phyloP scores from a whole-genome alignment of 1,140 invertebrate species.

The Sinonovacula constricta region DNA sequence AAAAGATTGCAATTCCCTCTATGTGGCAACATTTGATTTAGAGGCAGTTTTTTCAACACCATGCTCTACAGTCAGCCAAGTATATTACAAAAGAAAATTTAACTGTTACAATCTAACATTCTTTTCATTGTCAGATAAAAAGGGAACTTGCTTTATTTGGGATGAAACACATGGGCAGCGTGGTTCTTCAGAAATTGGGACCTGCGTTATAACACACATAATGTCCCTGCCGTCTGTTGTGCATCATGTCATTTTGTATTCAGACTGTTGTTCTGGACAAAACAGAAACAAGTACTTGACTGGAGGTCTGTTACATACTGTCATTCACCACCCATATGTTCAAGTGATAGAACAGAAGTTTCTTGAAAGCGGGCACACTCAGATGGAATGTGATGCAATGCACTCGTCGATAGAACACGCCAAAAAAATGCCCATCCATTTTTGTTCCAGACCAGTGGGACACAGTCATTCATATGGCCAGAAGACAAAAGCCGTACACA shows the following conservation, averaged over 20 bases:
- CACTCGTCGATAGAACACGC: slow-evolving; percentile 67
- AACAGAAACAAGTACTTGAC: slow-evolving; percentile 45
- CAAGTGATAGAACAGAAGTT: slow-evolving; percentile 62
- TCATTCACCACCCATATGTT: not conserved
- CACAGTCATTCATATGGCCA: slow-evolving; percentile 8
- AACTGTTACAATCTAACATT: slow-evolving; percentile 19
- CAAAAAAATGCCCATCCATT: too few species aligned
- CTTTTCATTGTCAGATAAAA: slow-evolving; percentile 15
- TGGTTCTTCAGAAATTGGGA: slow-evolving; percentile 19
- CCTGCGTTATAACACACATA: slow-evolving; percentile 9
- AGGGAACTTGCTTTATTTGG: slow-evolving; percentile 32
- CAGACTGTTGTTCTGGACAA: slow-evolving; percentile 40
- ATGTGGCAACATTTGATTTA: slow-evolving; percentile 20
- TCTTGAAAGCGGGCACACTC: slow-evolving; percentile 58
- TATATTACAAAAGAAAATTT: slow-evolving; percentile 27
- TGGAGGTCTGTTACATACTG: not conserved
- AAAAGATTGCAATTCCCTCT: slow-evolving; percentile 4
- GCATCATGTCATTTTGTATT: slow-evolving; percentile 18
- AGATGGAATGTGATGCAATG: slow-evolving; percentile 64
- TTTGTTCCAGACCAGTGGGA: slow-evolving; percentile 16
- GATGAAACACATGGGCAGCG: slow-evolving; percentile 18
- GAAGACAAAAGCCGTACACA: slow-evolving; percentile 1
- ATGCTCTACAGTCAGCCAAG: slow-evolving; percentile 19
- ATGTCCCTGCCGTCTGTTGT: not conserved
- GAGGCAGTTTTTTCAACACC: slow-evolving; percentile 9